phyloP scores from a whole-genome alignment of 2,797 vertebrate species.

The Gymnothorax javanicus region DNA sequence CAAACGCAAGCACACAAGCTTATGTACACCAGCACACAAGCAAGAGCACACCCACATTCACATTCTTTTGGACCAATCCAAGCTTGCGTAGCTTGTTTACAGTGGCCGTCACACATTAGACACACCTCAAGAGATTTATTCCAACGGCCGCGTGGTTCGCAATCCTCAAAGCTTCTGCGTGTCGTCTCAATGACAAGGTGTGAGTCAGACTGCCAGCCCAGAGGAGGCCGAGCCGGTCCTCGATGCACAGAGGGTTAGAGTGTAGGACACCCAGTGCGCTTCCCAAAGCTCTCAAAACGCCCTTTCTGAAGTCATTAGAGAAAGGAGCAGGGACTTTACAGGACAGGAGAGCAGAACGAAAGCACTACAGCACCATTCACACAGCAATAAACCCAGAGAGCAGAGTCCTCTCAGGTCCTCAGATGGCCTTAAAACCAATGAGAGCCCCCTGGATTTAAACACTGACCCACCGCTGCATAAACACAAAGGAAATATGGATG shows the following conservation, averaged over 20 bases:
- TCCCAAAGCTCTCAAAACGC: too few relatives aligned
- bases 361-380: background rate
- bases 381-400: background rate
- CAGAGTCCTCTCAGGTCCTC: background rate
- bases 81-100: background rate
- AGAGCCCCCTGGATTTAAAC: background rate
- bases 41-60: background rate
- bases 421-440: background rate
- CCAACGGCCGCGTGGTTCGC: background rate
- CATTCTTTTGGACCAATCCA: background rate
- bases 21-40: too few relatives aligned
- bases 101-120: constrained; percentile 10
- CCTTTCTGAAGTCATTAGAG: background rate
- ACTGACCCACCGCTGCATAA: too few relatives aligned
- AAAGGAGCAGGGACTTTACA: background rate
- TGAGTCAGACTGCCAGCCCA: background rate
- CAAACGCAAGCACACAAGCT: too few relatives aligned
- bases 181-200: background rate
- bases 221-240: background rate
- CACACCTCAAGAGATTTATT: background rate
- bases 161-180: background rate
- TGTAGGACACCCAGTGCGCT: too few relatives aligned
- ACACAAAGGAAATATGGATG: too few relatives aligned
- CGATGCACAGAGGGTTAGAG: background rate
- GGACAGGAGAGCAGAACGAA: background rate